phyloP scores from a whole-genome alignment of 2,888 invertebrate genomes.

The Yponomeuta malinellus region DNA sequence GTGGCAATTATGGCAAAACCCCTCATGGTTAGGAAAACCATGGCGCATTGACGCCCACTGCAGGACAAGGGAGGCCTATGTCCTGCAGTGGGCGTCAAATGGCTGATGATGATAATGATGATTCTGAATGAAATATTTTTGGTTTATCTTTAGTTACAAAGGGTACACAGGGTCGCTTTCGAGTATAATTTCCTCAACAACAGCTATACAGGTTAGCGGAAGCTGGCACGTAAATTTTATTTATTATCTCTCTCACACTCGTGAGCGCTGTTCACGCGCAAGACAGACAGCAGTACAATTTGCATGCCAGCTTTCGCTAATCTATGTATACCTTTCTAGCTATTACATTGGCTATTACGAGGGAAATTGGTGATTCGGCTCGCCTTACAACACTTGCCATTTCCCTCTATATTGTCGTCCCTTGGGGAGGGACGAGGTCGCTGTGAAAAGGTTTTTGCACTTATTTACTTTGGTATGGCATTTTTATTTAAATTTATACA shows the following conservation, averaged over 20 bases:
- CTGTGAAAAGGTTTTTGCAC: not conserved
- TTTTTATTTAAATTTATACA: conserved; percentile 1
- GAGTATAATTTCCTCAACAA: conserved; percentile 51
- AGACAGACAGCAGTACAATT: too few relatives aligned
- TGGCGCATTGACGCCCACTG: too few relatives aligned
- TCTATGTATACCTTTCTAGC: too few relatives aligned
- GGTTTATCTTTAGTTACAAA: not conserved
- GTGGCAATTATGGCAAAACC: too few relatives aligned
- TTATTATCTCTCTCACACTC: too few relatives aligned
- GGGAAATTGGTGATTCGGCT: conserved; percentile 45
- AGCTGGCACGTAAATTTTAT: too few relatives aligned
- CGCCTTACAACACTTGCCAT: conserved; percentile 39
- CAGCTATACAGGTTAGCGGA: conserved; percentile 19
- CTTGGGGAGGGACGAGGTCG: conserved; percentile 28
- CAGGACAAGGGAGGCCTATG: too few relatives aligned
- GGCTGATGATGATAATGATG: too few relatives aligned
- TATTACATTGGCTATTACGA: conserved; percentile 32
- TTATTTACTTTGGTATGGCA: not conserved
- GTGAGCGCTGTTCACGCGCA: too few relatives aligned
- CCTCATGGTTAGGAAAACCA: too few relatives aligned
- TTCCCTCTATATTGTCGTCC: conserved; percentile 38
- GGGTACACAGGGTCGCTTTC: conserved; percentile 27
- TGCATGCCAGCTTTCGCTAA: too few relatives aligned
- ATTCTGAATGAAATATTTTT: not conserved
- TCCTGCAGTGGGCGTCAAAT: too few relatives aligned